Evolutionary conservation across 2,797 vertebrate genomes (phyloP).

Genomic region (Gambusia yucatana): DNA sequence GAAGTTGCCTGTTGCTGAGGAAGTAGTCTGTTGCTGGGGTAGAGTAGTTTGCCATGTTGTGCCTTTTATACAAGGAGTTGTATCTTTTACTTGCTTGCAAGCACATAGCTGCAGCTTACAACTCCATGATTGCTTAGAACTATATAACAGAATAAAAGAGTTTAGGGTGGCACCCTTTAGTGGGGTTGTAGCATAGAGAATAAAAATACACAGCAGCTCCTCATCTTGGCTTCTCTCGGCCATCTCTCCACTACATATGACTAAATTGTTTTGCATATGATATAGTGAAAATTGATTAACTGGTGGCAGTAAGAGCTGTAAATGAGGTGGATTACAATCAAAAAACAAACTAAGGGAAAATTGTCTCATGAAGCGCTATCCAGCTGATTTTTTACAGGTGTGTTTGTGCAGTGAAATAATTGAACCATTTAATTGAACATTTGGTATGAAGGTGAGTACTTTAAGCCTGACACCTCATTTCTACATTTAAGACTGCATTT

Average conservation of each 20-base stretch:
- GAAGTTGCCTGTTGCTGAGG: too few species aligned
- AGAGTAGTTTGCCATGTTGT: too few species aligned
- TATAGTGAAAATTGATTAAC: background rate
- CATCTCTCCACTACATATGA: background rate
- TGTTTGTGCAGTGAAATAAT: background rate
- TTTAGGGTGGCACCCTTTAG: too few species aligned
- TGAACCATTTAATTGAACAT: background rate
- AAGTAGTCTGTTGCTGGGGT: too few species aligned
- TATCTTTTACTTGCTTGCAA: too few species aligned
- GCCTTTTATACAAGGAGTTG: too few species aligned
- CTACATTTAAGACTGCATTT: background rate
- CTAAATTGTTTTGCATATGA: background rate
- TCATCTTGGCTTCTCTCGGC: too few species aligned
- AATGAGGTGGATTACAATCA: background rate
- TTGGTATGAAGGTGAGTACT: background rate
- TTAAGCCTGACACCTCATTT: background rate
- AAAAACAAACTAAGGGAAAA: background rate
- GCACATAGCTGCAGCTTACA: too few species aligned
- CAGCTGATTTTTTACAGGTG: background rate
- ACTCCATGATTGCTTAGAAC: too few species aligned
- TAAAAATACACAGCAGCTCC: too few species aligned
- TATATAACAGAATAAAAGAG: too few species aligned
- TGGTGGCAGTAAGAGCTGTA: background rate
- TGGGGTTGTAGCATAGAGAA: too few species aligned
- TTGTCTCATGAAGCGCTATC: background rate